These are phyloP conservation scores for Scaptomyza cyrtandrae DNA, from an alignment of 2,888 invertebrate species.

Conservation along the genomic window DNA sequence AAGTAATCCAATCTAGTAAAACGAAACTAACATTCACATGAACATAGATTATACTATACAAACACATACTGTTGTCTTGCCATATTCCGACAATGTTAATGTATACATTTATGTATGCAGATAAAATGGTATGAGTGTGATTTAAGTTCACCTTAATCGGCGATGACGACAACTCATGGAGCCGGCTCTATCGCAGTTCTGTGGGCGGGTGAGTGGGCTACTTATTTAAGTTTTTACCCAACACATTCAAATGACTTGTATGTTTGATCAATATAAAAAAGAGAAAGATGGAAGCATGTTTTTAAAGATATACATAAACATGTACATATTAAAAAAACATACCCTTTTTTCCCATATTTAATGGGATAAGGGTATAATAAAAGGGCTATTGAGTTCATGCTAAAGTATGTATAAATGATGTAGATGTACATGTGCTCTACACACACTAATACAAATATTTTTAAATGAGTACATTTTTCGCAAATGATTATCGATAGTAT, in stretches of 20 bases:
- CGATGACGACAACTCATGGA: conserved; percentile 34
- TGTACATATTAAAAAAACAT: background rate
- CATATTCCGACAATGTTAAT: conserved; percentile 1
- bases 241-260: background rate
- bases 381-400: background rate
- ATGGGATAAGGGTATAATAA: too few relatives aligned
- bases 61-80: background rate
- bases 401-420: background rate
- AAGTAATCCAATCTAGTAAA: conserved; percentile 6
- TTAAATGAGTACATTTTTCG: conserved; percentile 39
- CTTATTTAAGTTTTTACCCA: conserved; percentile 9
- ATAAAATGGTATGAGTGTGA: conserved; percentile 12
- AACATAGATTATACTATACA: background rate
- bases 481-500: conserved; percentile 36
- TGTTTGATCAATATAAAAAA: conserved; percentile 41
- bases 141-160: conserved; percentile 45
- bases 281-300: background rate
- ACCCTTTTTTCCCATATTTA: too few relatives aligned
- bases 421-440: background rate
- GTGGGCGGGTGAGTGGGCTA: conserved; percentile 44
- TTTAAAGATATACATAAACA: background rate
- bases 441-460: conserved; percentile 5
- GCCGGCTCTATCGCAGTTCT: conserved; percentile 36
- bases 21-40: conserved; percentile 8
- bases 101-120: conserved; percentile 6